Conservation (phyloP, 2,113 vertebrate species). For the Glaucomys volans region DNA sequence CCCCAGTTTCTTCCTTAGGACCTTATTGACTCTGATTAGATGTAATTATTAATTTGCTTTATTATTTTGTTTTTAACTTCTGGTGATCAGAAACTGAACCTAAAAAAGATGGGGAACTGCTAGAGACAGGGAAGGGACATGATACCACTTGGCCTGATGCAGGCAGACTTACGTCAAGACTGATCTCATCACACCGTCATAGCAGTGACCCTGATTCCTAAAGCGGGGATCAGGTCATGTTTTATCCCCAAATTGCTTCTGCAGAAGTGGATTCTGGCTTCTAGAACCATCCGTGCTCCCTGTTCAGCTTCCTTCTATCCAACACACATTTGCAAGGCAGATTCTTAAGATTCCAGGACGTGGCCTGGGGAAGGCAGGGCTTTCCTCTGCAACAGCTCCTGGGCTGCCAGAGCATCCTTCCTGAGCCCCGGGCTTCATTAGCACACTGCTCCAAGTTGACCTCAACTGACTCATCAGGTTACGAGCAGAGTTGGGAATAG, state of each 20-base stretch:
- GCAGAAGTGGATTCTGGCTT: neutral
- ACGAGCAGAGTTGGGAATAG: slow-evolving; percentile 54
- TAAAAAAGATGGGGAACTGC: neutral
- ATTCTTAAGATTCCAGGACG: neutral
- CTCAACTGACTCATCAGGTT: slow-evolving; percentile 72
- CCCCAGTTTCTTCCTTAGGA: neutral
- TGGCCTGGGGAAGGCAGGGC: neutral
- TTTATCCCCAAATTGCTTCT: neutral
- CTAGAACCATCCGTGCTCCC: neutral
- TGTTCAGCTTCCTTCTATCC: neutral
- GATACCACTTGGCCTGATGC: neutral
- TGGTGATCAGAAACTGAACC: neutral
- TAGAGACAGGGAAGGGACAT: neutral
- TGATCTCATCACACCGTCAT: neutral
- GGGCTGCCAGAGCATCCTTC: neutral
- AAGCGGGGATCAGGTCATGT: neutral
- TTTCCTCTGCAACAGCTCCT: neutral
- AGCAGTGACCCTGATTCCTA: neutral
- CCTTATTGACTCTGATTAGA: neutral
- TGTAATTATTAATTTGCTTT: neutral
- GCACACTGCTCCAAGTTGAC: slow-evolving; percentile 51
- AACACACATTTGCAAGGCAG: neutral
- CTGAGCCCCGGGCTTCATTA: neutral
- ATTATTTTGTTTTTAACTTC: slow-evolving; percentile 32
- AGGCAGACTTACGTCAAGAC: neutral